Conservation (phyloP, 2,113 vertebrate genomes). For the Bostrychus sinensis region DNA sequence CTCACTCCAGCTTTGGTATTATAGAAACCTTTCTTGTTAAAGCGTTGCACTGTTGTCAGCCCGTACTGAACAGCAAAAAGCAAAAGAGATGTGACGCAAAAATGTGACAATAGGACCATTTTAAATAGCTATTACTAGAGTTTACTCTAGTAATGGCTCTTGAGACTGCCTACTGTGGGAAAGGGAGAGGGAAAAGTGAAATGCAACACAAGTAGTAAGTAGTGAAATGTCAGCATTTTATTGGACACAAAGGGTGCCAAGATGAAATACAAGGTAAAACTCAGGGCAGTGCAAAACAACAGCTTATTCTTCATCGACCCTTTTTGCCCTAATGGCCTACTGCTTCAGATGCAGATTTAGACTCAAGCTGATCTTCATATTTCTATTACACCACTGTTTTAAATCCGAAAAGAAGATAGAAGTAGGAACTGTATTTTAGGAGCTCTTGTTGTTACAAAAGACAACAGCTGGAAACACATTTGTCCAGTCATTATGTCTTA, state of each 20-base stretch:
- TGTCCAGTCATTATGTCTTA: background rate
- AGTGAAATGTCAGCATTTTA: background rate
- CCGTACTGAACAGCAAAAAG: background rate
- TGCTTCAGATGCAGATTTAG: background rate
- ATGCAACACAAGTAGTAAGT: background rate
- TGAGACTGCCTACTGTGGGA: too few species aligned
- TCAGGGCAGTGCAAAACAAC: too few species aligned
- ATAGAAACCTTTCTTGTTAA: background rate
- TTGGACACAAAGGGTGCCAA: background rate
- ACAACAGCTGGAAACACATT: too few species aligned
- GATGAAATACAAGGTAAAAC: background rate
- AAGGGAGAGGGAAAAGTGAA: background rate
- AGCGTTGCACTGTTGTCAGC: background rate
- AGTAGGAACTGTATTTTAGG: background rate
- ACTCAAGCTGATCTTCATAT: background rate
- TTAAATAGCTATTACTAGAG: background rate
- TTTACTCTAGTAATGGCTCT: too few species aligned
- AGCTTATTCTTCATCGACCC: background rate
- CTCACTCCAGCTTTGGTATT: conserved; percentile 1
- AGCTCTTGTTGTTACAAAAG: too few species aligned
- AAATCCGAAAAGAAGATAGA: background rate
- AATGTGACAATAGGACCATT: background rate
- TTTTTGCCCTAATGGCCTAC: too few species aligned
- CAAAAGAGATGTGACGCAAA: background rate
- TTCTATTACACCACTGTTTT: background rate